Evolutionary conservation across 2,888 invertebrate genomes (phyloP).

Genomic region (Linnaemya vulpina): DNA sequence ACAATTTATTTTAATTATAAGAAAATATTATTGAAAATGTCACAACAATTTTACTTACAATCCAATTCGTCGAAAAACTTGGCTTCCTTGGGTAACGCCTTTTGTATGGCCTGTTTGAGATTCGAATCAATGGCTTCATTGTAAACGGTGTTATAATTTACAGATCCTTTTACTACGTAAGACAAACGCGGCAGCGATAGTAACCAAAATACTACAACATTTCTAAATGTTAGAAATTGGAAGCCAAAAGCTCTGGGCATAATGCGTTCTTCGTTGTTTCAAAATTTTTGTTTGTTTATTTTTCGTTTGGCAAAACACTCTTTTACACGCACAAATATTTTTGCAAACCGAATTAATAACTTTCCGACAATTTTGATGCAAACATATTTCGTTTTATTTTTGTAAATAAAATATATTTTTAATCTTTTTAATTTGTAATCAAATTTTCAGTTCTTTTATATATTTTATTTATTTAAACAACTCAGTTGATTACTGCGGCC

Average conservation of each 20-base stretch:
- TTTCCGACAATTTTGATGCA: constrained; percentile 2
- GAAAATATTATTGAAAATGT: not conserved
- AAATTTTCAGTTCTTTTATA: not conserved
- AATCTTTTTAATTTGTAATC: not conserved
- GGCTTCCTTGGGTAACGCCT: constrained; percentile 83
- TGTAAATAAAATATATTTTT: not conserved
- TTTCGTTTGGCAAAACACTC: constrained; percentile 1
- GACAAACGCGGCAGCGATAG: constrained; percentile 21
- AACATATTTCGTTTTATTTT: constrained; percentile 27
- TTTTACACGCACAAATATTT: not conserved
- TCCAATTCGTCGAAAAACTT: constrained; percentile 89
- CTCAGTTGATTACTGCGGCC: not conserved
- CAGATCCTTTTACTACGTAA: constrained; percentile 36
- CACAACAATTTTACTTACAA: constrained; percentile 84
- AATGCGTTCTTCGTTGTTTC: constrained; percentile 1
- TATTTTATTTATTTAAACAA: not conserved
- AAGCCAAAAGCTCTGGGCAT: constrained; percentile 33
- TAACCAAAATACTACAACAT: constrained; percentile 22
- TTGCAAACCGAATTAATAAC: not conserved
- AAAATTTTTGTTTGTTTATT: too few relatives aligned
- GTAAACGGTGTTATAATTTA: constrained; percentile 80
- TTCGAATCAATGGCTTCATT: constrained; percentile 79
- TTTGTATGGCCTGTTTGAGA: constrained; percentile 80
- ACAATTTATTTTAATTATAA: too few relatives aligned
- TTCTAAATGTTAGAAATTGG: constrained; percentile 17